Base-by-base conservation (phyloP, 92 coral and sea anemone species). In the Porites cylindrica region DNA sequence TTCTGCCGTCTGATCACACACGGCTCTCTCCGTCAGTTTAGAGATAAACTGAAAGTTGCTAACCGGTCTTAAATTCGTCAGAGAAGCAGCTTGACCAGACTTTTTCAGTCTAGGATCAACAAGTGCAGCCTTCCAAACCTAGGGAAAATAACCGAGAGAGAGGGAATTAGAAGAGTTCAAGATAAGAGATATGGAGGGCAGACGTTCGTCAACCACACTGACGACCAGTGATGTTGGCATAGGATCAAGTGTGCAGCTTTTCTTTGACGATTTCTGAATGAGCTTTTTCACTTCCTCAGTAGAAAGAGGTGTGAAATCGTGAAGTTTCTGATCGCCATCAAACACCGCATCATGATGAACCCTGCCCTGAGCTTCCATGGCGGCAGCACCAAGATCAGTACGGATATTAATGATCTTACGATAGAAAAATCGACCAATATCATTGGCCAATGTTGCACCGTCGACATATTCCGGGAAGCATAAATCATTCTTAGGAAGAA, bases 341-440 rank as follows among this genome's bases (percentile, higher is more conserved):
- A 24, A 24, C 26, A 24, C 26, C 26, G 26, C 1, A 24, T 24
- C 26, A 24, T 24, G 26, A 24, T 24, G 26, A 24, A 24, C 26
- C 26, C 26, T 24, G 1, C 26, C 26, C 26, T 24, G 26, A 24
- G 26, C 26, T 24, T 24, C 26, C 26, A 24, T 24, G 26, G 26
- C 26, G 26, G 26, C 26, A 24, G 26, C 26, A 24, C 1, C 26
- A 24, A 24, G 26, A 24, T 24, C 26, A 24, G 59, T 71, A 5
- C 91, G 81, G 13, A 79, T 87, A 51, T 87, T 87, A 51, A 62
- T 50, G 75, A 75, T 66, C 90, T 86, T 86, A 78, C 85, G 90
- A 56, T 86, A 59, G 51, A 87, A 87, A 69, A 9, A 79, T 19
- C 75, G 71, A 51, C 67, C 90, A 47, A 87, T 80, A 59, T 87